A percentile compares a stretch with the other conserved stretches of the same genome.
Conservation (phyloP, 2,888 invertebrate genomes). For the Folsomia candida region DNA sequence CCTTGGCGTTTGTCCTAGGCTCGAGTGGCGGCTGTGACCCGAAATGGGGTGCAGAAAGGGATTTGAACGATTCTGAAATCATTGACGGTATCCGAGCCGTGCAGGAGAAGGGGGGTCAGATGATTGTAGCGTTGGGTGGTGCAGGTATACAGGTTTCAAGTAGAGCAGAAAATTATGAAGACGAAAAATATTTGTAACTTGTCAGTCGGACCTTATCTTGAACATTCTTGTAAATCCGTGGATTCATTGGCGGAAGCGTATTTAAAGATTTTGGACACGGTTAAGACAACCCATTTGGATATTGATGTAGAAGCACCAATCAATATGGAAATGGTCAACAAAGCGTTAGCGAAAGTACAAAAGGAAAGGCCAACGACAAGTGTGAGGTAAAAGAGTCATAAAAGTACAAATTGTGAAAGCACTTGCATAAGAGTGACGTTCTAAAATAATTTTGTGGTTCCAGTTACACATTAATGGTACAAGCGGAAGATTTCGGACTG, state of each 20-base stretch:
- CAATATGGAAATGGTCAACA: constrained; percentile 40
- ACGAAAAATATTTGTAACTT: neutral
- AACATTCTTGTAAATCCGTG: constrained; percentile 36
- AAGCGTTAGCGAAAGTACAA: constrained; percentile 44
- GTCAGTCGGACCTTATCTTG: constrained; percentile 42
- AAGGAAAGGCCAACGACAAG: constrained; percentile 36
- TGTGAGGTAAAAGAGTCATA: too few species aligned
- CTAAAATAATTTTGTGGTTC: too few species aligned
- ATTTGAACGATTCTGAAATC: constrained; percentile 40
- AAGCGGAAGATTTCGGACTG: constrained; percentile 46
- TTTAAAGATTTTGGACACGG: constrained; percentile 38
- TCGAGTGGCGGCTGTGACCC: constrained; percentile 39
- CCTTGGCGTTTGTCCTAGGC: constrained; percentile 46
- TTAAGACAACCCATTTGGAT: constrained; percentile 44
- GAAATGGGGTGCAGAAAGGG: constrained; percentile 44
- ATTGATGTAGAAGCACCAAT: constrained; percentile 47
- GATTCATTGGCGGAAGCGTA: constrained; percentile 39
- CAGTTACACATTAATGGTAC: constrained; percentile 43
- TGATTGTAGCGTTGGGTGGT: constrained; percentile 47
- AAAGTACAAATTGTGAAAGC: too few species aligned
- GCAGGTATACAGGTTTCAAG: too few species aligned
- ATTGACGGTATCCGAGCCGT: constrained; percentile 38
- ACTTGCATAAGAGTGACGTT: too few species aligned
- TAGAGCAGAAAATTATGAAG: neutral
- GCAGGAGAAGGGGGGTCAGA: constrained; percentile 43